These are phyloP conservation scores for Tinamus guttatus DNA, from an alignment of 2,113 vertebrate species.

Conservation along the genomic window DNA sequence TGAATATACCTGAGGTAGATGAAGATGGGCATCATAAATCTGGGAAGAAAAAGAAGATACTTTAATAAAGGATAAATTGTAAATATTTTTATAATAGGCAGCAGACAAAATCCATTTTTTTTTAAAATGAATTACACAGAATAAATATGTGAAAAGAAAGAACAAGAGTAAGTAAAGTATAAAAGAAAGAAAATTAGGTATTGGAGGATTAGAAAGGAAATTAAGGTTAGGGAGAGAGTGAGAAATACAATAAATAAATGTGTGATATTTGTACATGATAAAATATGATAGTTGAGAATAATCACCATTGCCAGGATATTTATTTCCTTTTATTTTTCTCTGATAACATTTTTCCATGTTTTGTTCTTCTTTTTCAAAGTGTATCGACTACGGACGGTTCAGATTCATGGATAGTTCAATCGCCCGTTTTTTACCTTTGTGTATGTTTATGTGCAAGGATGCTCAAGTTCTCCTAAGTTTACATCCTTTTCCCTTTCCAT, in stretches of 20 bases:
- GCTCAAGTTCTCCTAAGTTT: neutral
- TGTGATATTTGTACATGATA: neutral
- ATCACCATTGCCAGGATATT: neutral
- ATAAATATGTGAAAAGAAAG: neutral
- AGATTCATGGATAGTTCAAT: neutral
- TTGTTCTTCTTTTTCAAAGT: neutral
- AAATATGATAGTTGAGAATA: neutral
- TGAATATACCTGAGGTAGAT: neutral
- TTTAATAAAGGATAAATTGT: neutral
- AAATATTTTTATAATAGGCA: neutral
- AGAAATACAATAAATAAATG: neutral
- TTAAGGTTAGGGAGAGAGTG: neutral
- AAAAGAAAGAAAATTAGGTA: neutral
- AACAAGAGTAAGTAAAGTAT: neutral
- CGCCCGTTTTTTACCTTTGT: neutral
- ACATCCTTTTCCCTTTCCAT: neutral
- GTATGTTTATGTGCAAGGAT: neutral
- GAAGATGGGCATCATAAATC: neutral
- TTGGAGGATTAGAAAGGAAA: neutral
- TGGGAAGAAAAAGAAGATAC: neutral
- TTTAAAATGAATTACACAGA: neutral
- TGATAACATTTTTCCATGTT: neutral
- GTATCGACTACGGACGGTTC: neutral
- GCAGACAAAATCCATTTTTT: neutral
- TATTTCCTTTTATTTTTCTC: neutral